Conservation (phyloP, 2,797 vertebrate species). For the Darevskia nairensis region DNA sequence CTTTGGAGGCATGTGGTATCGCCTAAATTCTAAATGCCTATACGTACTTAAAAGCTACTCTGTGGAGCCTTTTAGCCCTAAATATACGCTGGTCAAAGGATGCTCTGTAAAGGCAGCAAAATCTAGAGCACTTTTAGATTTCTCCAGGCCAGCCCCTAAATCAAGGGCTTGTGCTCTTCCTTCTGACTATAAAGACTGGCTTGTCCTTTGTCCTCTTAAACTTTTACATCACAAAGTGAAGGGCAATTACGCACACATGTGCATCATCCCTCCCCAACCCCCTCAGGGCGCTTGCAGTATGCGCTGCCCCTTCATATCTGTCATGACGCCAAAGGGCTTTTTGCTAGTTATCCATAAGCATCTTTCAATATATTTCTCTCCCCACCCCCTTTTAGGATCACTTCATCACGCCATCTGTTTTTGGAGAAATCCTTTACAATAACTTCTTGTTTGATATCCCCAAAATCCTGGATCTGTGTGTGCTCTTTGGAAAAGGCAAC, state of each 20-base stretch:
- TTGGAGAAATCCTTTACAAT: constrained; percentile 95
- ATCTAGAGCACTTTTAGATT: background rate
- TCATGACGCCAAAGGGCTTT: background rate
- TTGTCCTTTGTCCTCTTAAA: background rate
- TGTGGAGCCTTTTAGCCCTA: background rate
- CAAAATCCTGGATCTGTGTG: constrained; percentile 96
- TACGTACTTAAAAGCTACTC: background rate
- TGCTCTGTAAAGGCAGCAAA: background rate
- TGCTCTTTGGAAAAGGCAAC: constrained; percentile 96
- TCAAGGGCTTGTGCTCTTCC: background rate
- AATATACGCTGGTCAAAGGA: background rate
- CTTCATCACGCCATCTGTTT: constrained; percentile 90
- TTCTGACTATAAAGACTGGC: background rate
- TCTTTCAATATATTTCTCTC: background rate
- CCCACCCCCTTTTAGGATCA: constrained; percentile 82
- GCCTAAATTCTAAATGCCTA: background rate
- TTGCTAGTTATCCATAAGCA: background rate
- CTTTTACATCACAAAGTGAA: no score
- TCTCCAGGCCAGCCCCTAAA: background rate
- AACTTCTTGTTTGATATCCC: constrained; percentile 98
- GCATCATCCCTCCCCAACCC: no score
- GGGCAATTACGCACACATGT: no score
- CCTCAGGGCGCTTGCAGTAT: background rate
- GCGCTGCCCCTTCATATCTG: no score
- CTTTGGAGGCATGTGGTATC: background rate